Percentiles rank a stretch among this genome's conserved stretches.
Evolutionary conservation across 2,888 invertebrate genomes (phyloP).

Genomic region (Cyclophora albipunctata): DNA sequence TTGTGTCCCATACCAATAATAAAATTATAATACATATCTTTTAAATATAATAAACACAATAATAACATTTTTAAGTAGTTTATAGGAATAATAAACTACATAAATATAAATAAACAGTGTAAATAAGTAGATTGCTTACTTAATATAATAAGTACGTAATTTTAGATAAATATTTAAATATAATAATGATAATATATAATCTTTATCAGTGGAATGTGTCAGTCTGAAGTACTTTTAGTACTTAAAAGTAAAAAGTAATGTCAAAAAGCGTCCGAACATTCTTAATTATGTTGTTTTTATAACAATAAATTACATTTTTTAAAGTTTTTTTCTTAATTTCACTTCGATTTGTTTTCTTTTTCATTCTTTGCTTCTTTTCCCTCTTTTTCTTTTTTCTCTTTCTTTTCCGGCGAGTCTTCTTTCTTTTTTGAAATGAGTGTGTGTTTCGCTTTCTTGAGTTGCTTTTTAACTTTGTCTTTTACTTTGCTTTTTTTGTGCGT

Average conservation of each 20-base stretch:
- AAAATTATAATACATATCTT: neutral
- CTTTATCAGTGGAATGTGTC: slow-evolving; percentile 55
- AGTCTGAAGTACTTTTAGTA: slow-evolving; percentile 58
- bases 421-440: slow-evolving; percentile 61
- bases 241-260: slow-evolving; percentile 13
- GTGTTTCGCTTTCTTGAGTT: slow-evolving; percentile 66
- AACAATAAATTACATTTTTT: slow-evolving; percentile 3
- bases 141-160: too few species aligned
- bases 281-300: slow-evolving; percentile 3
- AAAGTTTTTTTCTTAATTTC: slow-evolving; percentile 10
- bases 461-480: slow-evolving; percentile 68
- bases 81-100: too few species aligned
- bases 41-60: too few species aligned
- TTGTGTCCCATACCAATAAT: slow-evolving; percentile 9
- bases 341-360: slow-evolving; percentile 53
- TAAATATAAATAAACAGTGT: too few species aligned
- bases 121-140: neutral
- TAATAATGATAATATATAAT: neutral
- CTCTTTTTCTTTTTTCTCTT: slow-evolving; percentile 37
- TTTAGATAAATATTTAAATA: neutral
- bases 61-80: too few species aligned
- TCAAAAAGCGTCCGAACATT: slow-evolving; percentile 7
- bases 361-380: slow-evolving; percentile 23
- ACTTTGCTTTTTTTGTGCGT: slow-evolving; percentile 65
- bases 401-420: slow-evolving; percentile 43